These are phyloP conservation scores for Petromus typicus DNA, from an alignment of 2,113 vertebrate species.

Conservation along the genomic window DNA sequence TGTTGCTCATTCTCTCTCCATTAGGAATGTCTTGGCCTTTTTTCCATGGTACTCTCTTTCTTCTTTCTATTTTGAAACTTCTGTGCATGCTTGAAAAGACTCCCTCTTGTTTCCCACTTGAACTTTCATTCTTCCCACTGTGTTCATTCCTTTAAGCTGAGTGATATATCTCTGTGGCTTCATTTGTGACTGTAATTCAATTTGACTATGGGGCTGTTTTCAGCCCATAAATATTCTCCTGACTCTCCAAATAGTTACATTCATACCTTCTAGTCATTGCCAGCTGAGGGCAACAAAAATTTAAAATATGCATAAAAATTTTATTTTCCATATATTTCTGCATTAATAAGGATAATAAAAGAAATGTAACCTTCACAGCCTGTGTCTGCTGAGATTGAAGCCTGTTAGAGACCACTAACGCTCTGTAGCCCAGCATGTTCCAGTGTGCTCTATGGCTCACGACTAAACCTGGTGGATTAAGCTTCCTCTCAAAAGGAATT, in stretches of 20 bases:
- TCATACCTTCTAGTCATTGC: background rate
- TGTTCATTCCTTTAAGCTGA: background rate
- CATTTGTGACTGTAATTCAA: background rate
- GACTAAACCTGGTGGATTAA: background rate
- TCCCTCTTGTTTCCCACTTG: background rate
- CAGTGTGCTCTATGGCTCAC: too few species aligned
- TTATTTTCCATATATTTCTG: background rate
- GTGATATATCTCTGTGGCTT: background rate
- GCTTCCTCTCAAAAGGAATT: background rate
- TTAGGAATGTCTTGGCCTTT: background rate
- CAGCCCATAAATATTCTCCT: background rate
- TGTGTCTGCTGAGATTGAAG: background rate
- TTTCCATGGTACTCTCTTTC: background rate
- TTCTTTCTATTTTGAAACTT: constrained; percentile 3
- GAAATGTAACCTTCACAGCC: background rate
- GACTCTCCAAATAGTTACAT: background rate
- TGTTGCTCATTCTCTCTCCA: background rate
- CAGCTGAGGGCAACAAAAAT: background rate
- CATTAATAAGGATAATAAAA: background rate
- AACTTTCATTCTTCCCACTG: background rate
- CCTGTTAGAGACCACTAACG: background rate
- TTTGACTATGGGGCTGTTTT: background rate
- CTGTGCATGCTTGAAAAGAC: background rate
- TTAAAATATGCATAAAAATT: background rate
- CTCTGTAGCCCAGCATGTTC: background rate